Conservation (phyloP, 2,113 vertebrate genomes). For the Burhinus bistriatus region DNA sequence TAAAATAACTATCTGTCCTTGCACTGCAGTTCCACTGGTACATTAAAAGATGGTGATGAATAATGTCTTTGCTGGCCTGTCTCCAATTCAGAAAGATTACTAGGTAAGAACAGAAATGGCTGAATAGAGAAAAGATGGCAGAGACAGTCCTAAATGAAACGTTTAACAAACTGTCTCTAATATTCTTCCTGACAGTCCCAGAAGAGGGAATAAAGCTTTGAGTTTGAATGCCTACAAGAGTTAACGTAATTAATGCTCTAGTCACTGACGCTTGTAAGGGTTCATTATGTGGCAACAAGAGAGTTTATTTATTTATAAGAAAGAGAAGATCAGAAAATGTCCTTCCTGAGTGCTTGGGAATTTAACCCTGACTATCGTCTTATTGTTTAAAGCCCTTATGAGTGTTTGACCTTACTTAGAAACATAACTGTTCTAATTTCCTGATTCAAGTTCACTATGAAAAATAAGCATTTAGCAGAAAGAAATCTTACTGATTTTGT, state of each 20-base stretch:
- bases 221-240: neutral
- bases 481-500: neutral
- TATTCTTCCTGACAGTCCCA: neutral
- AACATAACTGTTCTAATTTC: neutral
- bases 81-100: neutral
- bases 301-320: constrained; percentile 31
- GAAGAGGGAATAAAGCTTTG: neutral
- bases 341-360: neutral
- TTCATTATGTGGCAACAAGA: neutral
- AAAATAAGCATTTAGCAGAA: neutral
- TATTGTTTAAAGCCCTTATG: neutral
- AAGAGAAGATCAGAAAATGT: neutral
- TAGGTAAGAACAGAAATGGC: neutral
- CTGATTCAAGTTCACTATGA: neutral
- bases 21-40: neutral
- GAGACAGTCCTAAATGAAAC: neutral
- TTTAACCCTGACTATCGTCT: neutral
- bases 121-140: neutral
- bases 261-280: neutral
- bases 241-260: constrained; percentile 29
- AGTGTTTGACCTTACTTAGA: neutral
- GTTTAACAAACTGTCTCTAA: neutral
- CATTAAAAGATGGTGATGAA: neutral
- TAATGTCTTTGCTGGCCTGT: neutral
- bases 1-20: neutral